Evolutionary conservation across 2,797 vertebrate species (phyloP).

Genomic region (Schizothorax lantsangensis): DNA sequence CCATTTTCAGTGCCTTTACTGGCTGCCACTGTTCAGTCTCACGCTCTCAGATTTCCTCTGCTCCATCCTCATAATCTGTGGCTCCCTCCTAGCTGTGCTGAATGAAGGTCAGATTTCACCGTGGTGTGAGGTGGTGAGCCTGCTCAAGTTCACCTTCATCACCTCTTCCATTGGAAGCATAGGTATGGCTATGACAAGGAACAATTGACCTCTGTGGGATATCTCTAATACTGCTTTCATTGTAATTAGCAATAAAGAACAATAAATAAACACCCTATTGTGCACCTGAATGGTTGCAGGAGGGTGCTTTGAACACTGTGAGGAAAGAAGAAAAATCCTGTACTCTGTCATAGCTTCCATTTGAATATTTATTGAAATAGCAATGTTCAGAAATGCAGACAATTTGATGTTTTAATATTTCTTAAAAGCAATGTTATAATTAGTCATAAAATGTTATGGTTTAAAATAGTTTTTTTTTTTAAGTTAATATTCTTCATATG

Average conservation of each 20-base stretch:
- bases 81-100: constrained; percentile 75
- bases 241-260: constrained; percentile 15
- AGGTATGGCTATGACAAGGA: constrained; percentile 68
- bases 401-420: not conserved
- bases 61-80: constrained; percentile 73
- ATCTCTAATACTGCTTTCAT: not conserved
- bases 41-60: constrained; percentile 79
- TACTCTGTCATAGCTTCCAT: not conserved
- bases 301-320: not conserved
- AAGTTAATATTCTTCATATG: no score
- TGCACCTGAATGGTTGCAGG: not conserved
- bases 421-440: not conserved
- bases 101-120: constrained; percentile 76
- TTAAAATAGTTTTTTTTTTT: no score
- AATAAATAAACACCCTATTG: not conserved
- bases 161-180: constrained; percentile 80
- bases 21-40: constrained; percentile 77
- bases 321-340: not conserved
- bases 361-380: not conserved
- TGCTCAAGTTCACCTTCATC: constrained; percentile 81
- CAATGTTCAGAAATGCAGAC: not conserved
- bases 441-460: not conserved
- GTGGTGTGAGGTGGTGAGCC: constrained; percentile 79
- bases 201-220: not conserved
- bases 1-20: constrained; percentile 71